A percentile compares a stretch with the other conserved stretches of the same genome.
These are phyloP conservation scores for Drosophila lutescens DNA, from an alignment of 2,888 invertebrate genomes.

Conservation along the genomic window DNA sequence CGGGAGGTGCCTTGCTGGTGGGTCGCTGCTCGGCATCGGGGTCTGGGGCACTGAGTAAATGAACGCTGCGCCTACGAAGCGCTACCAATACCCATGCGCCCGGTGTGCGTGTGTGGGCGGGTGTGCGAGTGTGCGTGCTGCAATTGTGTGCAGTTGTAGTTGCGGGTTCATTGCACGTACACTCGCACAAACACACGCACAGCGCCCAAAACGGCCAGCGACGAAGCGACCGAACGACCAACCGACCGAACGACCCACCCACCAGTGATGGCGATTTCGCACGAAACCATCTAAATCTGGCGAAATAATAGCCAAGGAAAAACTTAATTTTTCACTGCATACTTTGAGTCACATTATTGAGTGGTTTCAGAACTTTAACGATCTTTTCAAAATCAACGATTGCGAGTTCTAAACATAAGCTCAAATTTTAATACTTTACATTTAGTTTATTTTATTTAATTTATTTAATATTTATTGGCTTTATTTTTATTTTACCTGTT, in stretches of 20 bases:
- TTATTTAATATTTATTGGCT: too few species aligned
- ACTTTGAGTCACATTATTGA: not conserved
- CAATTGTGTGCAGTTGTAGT: slow-evolving; percentile 59
- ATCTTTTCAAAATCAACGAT: too few species aligned
- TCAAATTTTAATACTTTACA: too few species aligned
- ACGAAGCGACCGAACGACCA: slow-evolving; percentile 19
- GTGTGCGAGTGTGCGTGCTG: slow-evolving; percentile 39
- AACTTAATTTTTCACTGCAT: not conserved
- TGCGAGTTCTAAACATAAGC: too few species aligned
- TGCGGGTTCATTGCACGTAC: slow-evolving; percentile 76
- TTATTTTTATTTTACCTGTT: too few species aligned
- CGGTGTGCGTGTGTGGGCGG: slow-evolving; percentile 39
- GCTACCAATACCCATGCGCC: slow-evolving; percentile 20
- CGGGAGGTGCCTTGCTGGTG: slow-evolving; percentile 16
- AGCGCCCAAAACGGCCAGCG: slow-evolving; percentile 41
- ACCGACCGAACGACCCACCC: slow-evolving; percentile 22
- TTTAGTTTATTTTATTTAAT: too few species aligned
- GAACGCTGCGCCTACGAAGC: slow-evolving; percentile 38
- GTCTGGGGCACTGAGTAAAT: slow-evolving; percentile 46
- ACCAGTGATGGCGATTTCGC: slow-evolving; percentile 16
- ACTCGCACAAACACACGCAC: slow-evolving; percentile 42
- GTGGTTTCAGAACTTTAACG: too few species aligned
- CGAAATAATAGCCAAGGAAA: not conserved
- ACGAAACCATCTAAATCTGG: not conserved
- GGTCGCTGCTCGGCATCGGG: slow-evolving; percentile 42